Percentiles rank a stretch among this genome's conserved stretches.
These are phyloP conservation scores for Harlomillsia oculata DNA, from an alignment of 1,140 invertebrate genomes.

Conservation along the genomic window DNA sequence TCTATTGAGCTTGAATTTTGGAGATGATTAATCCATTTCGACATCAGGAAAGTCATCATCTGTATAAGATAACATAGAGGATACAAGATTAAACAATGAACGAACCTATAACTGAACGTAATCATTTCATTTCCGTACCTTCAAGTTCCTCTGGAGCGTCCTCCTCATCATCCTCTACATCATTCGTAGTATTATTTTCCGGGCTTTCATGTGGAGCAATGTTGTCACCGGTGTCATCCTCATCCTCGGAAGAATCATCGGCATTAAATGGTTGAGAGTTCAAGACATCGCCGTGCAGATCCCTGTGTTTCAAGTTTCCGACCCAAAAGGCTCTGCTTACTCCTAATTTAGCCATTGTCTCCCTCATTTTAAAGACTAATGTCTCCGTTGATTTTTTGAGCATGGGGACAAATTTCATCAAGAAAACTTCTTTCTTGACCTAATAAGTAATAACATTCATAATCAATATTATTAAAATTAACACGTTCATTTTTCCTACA, in stretches of 20 bases:
- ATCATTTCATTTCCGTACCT: too few relatives aligned
- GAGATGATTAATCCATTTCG: too few relatives aligned
- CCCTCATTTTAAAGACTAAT: constrained; percentile 25
- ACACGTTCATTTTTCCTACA: background rate
- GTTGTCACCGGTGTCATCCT: background rate
- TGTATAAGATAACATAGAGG: too few relatives aligned
- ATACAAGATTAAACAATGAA: too few relatives aligned
- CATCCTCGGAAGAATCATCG: constrained; percentile 1
- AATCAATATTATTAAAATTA: background rate
- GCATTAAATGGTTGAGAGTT: constrained; percentile 23
- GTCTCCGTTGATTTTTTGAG: constrained; percentile 25
- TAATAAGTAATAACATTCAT: constrained; percentile 2
- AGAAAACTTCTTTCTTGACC: constrained; percentile 15
- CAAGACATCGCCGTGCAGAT: constrained; percentile 26
- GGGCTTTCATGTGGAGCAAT: background rate
- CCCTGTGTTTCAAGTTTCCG: constrained; percentile 25
- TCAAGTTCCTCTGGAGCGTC: background rate
- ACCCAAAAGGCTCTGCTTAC: constrained; percentile 24
- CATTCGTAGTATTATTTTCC: background rate
- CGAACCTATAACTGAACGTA: too few relatives aligned
- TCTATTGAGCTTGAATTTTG: too few relatives aligned
- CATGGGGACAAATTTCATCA: constrained; percentile 24
- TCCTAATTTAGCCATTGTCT: constrained; percentile 9
- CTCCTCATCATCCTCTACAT: background rate
- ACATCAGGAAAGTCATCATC: too few relatives aligned